A percentile compares a stretch with the other conserved stretches of the same genome.
phyloP scores from a whole-genome alignment of 2,888 invertebrate genomes.

The Sclerodermus sp. region DNA sequence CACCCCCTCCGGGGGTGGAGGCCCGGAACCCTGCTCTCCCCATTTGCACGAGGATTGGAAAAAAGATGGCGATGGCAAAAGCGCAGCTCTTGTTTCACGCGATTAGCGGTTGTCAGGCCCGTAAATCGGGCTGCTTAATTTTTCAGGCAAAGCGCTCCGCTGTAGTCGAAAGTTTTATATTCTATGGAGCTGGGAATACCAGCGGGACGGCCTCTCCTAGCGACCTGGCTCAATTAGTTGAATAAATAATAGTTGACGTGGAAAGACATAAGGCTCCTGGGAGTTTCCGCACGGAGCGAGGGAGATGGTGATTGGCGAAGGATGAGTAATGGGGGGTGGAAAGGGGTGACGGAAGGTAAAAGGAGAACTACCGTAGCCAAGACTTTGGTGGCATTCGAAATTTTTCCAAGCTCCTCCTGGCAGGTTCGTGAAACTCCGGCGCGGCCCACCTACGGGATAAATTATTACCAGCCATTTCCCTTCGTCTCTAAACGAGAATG shows the following conservation, averaged over 20 bases:
- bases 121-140: neutral
- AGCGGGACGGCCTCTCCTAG: neutral
- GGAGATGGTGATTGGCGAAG: neutral
- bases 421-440: too few species aligned
- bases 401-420: too few species aligned
- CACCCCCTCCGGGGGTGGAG: too few species aligned
- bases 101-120: too few species aligned
- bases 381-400: too few species aligned
- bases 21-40: too few species aligned
- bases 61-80: too few species aligned
- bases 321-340: conserved; percentile 8
- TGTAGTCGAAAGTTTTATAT: neutral
- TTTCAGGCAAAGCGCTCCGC: neutral
- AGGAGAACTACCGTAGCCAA: neutral
- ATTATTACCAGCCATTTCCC: too few species aligned
- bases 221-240: conserved; percentile 36
- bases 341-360: neutral
- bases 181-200: neutral
- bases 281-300: conserved; percentile 7
- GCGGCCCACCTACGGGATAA: too few species aligned
- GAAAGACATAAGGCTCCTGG: conserved; percentile 15
- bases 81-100: too few species aligned
- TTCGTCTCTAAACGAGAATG: too few species aligned
- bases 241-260: conserved; percentile 42
- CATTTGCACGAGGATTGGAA: too few species aligned